Percentiles rank a stretch among this genome's conserved stretches.
These are phyloP conservation scores for Conomelus anceps DNA, from an alignment of 2,888 invertebrate species.

Conservation along the genomic window DNA sequence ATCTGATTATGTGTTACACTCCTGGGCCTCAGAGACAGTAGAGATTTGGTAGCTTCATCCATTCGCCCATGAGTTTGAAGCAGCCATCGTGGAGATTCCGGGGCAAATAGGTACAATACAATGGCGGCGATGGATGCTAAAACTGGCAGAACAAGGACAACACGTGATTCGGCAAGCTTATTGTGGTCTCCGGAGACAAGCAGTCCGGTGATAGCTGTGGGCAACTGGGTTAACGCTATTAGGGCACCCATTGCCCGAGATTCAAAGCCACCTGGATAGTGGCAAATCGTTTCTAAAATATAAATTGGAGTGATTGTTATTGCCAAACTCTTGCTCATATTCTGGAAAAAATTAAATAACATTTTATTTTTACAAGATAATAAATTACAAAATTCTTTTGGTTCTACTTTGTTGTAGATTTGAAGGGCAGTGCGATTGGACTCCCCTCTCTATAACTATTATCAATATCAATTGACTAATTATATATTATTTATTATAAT, in stretches of 20 bases:
- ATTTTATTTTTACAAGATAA: background rate
- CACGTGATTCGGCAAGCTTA: background rate
- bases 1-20: background rate
- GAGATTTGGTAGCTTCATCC: background rate
- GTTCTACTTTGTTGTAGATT: too few relatives aligned
- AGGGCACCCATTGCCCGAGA: background rate
- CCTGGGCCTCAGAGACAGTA: background rate
- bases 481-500: too few relatives aligned
- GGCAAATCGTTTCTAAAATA: conserved; percentile 10
- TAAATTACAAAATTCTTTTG: too few relatives aligned
- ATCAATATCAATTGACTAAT: too few relatives aligned
- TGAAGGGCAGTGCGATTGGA: too few relatives aligned
- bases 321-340: background rate
- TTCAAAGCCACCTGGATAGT: background rate
- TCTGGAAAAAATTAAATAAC: background rate
- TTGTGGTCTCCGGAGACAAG: background rate
- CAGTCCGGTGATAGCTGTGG: background rate
- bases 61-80: background rate
- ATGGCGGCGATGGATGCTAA: background rate
- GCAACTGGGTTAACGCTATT: background rate
- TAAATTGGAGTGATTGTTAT: conserved; percentile 4
- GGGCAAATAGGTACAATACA: background rate
- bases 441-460: too few relatives aligned
- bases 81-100: conserved; percentile 12
- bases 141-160: background rate